Base-by-base conservation (phyloP, 2,797 vertebrate species). In the Thalassophryne amazonica region DNA sequence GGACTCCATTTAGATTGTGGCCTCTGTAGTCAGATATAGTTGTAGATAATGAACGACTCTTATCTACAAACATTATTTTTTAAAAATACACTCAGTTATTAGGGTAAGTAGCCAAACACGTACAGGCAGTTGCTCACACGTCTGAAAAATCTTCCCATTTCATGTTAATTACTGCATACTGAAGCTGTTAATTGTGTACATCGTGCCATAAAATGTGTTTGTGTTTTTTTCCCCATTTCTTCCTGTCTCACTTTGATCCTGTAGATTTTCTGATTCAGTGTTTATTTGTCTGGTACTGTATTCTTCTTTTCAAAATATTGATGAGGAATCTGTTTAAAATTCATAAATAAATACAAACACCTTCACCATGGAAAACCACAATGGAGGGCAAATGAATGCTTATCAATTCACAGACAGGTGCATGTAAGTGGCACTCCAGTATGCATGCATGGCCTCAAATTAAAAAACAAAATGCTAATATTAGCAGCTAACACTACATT, bases 61-160 rank as follows among this genome's bases (percentile, higher is more conserved):
- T 69, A 72, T 76, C 73, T 57, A 76, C 65, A 78, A 60, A 50
- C 16, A 83, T 67, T 54, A 74, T 81, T 76, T 61, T 63, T 86
- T 85, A 88, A 88, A 90, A 89, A 88, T 89, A 90, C 71, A 65
- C 80, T 13, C 57, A 58, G 43, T 78, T 80, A 83, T 86, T 84
- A 81, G 61, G n/a, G 61, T 49, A 51, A 47, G 78, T 41, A 50
- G 64, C 54, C 65, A 62, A 61, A 63, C 63, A 46, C 41, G 60
- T 21, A 23, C 54, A 50, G 64, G 57, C 66, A 54, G 68, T 59
- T 53, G 32, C 60, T 60, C 31, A 16, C 69, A 75, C 76, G 69
- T 64, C 60, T 59, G 42, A 76, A 80, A 70, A 82, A 76, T 75
- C 60, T 74, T 33, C 70, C 76, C 60, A 35, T 47, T 60, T 75